These are phyloP conservation scores for Mionectes macconnelli DNA, from an alignment of 2,113 vertebrate species.

Conservation along the genomic window DNA sequence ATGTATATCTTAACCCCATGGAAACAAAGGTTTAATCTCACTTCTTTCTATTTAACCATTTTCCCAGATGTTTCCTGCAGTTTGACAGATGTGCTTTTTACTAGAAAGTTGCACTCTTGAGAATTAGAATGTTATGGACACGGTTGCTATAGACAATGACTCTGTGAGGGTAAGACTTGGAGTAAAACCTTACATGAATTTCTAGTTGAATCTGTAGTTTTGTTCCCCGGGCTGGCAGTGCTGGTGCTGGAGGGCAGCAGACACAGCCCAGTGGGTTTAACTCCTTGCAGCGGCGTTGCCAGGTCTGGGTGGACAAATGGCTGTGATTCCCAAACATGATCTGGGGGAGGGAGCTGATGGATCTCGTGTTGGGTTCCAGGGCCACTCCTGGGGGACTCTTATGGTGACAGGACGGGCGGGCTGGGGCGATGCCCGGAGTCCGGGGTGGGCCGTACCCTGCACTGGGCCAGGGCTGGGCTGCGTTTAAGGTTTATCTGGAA, in stretches of 20 bases:
- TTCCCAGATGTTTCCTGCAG: conserved; percentile 82
- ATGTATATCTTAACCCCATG: neutral
- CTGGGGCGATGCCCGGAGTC: too few species aligned
- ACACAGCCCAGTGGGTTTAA: neutral
- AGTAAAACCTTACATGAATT: conserved; percentile 23
- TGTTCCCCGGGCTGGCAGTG: neutral
- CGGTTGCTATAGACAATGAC: conserved; percentile 78
- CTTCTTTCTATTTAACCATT: conserved; percentile 62
- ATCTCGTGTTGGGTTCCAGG: neutral
- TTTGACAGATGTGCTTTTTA: conserved; percentile 74
- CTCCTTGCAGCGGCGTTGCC: neutral
- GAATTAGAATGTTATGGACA: conserved; percentile 76
- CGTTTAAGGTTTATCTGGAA: neutral
- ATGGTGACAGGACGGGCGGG: conserved; percentile 10
- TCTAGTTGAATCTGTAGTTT: neutral
- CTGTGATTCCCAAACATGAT: neutral
- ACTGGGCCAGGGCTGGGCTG: neutral
- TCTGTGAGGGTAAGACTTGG: conserved; percentile 57
- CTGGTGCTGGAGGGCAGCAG: neutral
- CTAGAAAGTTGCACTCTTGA: conserved; percentile 76
- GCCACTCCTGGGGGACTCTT: neutral
- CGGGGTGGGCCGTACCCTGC: too few species aligned
- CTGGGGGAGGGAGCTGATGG: neutral
- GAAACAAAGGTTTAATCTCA: conserved; percentile 50
- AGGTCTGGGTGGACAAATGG: neutral